Conservation (phyloP, 2,113 vertebrate species). For the Dunckerocampus dactyliophorus region DNA sequence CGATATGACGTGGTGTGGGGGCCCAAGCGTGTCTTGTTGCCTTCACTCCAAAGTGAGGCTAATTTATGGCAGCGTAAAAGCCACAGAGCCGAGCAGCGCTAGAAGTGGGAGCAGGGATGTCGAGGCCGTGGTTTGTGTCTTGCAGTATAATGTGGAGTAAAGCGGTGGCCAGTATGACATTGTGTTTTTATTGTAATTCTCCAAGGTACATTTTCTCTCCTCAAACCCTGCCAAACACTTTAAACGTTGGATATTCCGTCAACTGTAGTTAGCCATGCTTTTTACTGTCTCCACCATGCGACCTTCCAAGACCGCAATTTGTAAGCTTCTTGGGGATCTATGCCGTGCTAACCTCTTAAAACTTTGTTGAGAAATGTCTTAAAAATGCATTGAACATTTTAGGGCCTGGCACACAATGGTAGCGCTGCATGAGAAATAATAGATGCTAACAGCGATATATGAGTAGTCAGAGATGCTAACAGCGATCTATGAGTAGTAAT, state of each 20-base stretch:
- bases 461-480: too few relatives aligned
- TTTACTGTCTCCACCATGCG: neutral
- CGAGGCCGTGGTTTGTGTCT: constrained; percentile 47
- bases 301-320: neutral
- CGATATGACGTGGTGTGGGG: constrained; percentile 50
- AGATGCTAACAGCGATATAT: too few relatives aligned
- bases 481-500: too few relatives aligned
- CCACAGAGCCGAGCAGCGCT: constrained; percentile 34
- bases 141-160: constrained; percentile 38
- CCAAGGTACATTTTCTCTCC: constrained; percentile 3
- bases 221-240: constrained; percentile 12
- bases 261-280: neutral
- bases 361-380: neutral
- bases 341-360: neutral
- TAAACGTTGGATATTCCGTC: constrained; percentile 18
- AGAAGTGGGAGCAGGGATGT: constrained; percentile 17
- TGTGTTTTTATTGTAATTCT: constrained; percentile 36
- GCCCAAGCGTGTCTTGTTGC: constrained; percentile 56
- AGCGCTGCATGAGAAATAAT: too few relatives aligned
- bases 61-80: constrained; percentile 71
- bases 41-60: constrained; percentile 60
- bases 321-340: neutral
- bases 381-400: neutral
- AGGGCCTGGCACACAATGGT: neutral
- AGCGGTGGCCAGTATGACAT: constrained; percentile 34